Base-by-base conservation (phyloP, 2,888 invertebrate species). In the Chouioia cunea region DNA sequence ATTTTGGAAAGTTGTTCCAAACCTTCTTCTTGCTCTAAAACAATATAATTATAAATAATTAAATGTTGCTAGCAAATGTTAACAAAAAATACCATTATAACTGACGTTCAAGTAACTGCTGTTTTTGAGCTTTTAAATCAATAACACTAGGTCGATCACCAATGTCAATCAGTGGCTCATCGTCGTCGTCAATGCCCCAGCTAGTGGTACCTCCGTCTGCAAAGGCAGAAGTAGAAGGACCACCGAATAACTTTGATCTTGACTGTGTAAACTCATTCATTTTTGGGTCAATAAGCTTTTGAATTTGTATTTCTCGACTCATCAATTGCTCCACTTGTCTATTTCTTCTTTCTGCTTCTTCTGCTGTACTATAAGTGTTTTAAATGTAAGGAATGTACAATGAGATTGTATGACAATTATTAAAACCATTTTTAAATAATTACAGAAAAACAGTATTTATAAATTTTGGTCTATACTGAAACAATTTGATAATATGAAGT, bases 1-100 rank as follows among this genome's bases (percentile, higher is more conserved):
- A 93, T 92, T 81, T 91, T 89, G 0, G 93, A 91, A 56, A 95
- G 86, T 64, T 89, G 90, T 71, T 94, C 93, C 36, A 95, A 86
- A 0, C 94, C 94, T 74, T 88, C 86, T 79, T 95, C 93, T 88
- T 95, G 95, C 74, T 93, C 92, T 90, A 81, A 60, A 77, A 75
- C 27, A 27, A 54, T 70, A 52, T 48, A 36, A 57, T 44, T 57
- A 59, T 18, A 43, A 50, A 43, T 2, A 50, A 52, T 36, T 12
- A 52, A 36, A 36, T 12, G 4, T 2, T 36, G 6, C 6, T 36
- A 36, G 2, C 6, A 36, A 36, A 36, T 16, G 27, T 54, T 46
- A 62, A 36, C 43, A 56, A 57, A 54, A 44, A 44, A 70, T 18
- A 4, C 14, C 1, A 69, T 36, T 36, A 1, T 36, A 6, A 44